These are phyloP conservation scores for Charina bottae DNA, from an alignment of 2,113 vertebrate genomes.

Conservation along the genomic window DNA sequence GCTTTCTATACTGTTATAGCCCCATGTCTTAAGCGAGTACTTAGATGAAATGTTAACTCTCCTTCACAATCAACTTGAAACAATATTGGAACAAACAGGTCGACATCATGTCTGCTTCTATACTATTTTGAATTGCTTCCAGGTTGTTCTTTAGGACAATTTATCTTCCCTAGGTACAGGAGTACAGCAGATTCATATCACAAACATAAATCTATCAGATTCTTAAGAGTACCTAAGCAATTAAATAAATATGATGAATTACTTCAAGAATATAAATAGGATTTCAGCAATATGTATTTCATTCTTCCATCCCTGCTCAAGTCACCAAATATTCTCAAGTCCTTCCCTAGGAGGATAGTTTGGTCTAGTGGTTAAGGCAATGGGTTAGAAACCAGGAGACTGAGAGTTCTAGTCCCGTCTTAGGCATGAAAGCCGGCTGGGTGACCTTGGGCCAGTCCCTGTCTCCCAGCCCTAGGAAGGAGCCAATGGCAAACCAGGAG, in stretches of 20 bases:
- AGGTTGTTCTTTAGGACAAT: constrained; percentile 38
- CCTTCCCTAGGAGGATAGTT: not conserved
- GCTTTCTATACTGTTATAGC: constrained; percentile 47
- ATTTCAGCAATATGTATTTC: constrained; percentile 25
- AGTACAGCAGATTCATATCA: constrained; percentile 44
- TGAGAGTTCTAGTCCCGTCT: no score
- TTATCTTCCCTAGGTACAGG: constrained; percentile 14
- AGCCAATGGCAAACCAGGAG: no score
- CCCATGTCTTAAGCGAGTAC: constrained; percentile 44
- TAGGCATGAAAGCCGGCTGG: no score
- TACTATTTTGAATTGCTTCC: constrained; percentile 44
- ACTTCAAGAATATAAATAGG: constrained; percentile 27
- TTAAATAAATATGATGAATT: constrained; percentile 46
- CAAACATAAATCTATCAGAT: constrained; percentile 13
- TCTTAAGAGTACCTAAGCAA: constrained; percentile 20
- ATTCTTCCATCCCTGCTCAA: constrained; percentile 34
- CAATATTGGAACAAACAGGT: constrained; percentile 44
- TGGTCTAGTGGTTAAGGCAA: no score
- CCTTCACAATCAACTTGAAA: constrained; percentile 56
- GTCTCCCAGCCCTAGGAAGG: no score
- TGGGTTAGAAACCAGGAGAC: no score
- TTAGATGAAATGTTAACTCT: constrained; percentile 56
- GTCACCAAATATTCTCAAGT: constrained; percentile 15
- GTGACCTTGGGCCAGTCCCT: no score
- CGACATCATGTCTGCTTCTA: constrained; percentile 51